Conservation (phyloP, 2,888 invertebrate species). For the Heliconius ismenius region DNA sequence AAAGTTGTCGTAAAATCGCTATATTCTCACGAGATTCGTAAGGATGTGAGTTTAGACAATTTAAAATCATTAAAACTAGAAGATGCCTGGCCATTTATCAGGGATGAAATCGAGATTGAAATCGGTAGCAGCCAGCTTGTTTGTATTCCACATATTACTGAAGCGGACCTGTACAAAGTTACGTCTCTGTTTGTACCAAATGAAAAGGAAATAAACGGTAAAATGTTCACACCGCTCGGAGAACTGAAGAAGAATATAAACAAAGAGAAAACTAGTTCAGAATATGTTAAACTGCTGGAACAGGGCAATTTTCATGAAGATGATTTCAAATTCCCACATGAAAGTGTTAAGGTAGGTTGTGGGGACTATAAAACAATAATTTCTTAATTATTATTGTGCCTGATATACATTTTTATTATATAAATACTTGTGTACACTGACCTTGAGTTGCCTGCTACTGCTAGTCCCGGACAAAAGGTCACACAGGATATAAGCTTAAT, state of each 20-base stretch:
- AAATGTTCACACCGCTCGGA: constrained; percentile 76
- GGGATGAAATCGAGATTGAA: constrained; percentile 79
- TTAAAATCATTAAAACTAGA: constrained; percentile 76
- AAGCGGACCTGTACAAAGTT: constrained; percentile 75
- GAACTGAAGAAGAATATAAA: constrained; percentile 70
- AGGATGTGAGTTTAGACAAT: constrained; percentile 74
- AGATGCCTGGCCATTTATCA: constrained; percentile 79
- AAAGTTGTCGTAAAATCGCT: constrained; percentile 77
- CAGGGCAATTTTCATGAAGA: constrained; percentile 64
- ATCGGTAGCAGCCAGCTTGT: constrained; percentile 77
- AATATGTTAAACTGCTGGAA: constrained; percentile 70
- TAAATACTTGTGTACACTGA: constrained; percentile 39
- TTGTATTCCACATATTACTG: constrained; percentile 79
- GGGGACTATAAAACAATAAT: neutral
- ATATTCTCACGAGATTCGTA: constrained; percentile 78
- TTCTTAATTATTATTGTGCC: neutral
- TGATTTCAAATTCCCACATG: constrained; percentile 76
- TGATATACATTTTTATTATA: neutral
- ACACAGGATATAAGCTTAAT: constrained; percentile 4
- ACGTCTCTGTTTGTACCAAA: constrained; percentile 77
- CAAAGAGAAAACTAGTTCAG: constrained; percentile 66
- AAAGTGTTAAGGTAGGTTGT: constrained; percentile 68
- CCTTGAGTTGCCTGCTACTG: constrained; percentile 53
- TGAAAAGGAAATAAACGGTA: constrained; percentile 73
- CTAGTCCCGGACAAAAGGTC: constrained; percentile 29